These are phyloP conservation scores for Artibeus jamaicensis DNA, from an alignment of 2,797 vertebrate species.

Conservation along the genomic window DNA sequence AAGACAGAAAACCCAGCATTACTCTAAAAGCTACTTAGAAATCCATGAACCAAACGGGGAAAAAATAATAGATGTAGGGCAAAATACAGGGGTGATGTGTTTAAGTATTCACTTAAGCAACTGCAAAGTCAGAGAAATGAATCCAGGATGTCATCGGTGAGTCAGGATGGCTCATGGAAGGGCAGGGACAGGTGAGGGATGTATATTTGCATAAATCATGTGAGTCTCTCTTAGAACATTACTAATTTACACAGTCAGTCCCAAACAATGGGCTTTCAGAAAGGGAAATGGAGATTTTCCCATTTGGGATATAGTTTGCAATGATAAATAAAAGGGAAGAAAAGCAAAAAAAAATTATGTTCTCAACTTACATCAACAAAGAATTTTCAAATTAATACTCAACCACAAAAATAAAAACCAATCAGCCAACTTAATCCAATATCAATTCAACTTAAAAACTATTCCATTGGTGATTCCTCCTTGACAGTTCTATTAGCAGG, in stretches of 20 bases:
- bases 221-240: conserved; percentile 7
- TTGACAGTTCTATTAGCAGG: not conserved
- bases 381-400: conserved; percentile 31
- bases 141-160: conserved; percentile 36
- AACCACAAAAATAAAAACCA: conserved; percentile 31
- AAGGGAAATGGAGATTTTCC: conserved; percentile 26
- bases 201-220: not conserved
- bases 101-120: conserved; percentile 48
- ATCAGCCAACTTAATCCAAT: not conserved
- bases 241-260: not conserved
- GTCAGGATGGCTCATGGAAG: conserved; percentile 58
- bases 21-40: not conserved
- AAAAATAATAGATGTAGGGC: conserved; percentile 16
- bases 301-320: not conserved
- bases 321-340: not conserved
- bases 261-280: not conserved
- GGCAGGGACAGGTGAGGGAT: not conserved
- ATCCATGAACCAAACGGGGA: conserved; percentile 2
- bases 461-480: not conserved
- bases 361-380: conserved; percentile 16
- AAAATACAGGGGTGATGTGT: conserved; percentile 10
- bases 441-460: conserved; percentile 16
- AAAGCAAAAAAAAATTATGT: not conserved
- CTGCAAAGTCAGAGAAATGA: conserved; percentile 50
- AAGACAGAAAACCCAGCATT: conserved; percentile 36